These are phyloP conservation scores for Fringilla coelebs DNA, from an alignment of 2,797 vertebrate genomes.

Conservation along the genomic window DNA sequence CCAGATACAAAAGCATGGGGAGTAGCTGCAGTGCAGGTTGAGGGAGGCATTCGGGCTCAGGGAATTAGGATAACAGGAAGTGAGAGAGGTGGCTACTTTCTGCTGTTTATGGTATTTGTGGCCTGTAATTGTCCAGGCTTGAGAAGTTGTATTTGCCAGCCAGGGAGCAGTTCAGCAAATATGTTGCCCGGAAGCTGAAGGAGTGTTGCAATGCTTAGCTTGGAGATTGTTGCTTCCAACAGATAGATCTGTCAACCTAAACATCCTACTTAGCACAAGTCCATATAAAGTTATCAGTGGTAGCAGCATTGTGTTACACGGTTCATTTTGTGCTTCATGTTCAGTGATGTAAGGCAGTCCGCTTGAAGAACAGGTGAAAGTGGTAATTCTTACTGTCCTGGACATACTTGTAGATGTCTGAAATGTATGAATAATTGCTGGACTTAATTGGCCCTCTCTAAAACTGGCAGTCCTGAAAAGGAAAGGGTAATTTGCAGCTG, in stretches of 20 bases:
- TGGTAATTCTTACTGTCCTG: background rate
- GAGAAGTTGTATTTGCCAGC: too few relatives aligned
- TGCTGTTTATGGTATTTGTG: background rate
- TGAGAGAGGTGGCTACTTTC: accelerated
- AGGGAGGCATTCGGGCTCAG: background rate
- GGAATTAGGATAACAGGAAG: accelerated
- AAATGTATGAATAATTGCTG: background rate
- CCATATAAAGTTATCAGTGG: background rate
- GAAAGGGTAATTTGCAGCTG: background rate
- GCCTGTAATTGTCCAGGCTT: too few relatives aligned
- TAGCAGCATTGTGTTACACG: background rate
- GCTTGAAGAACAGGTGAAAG: background rate
- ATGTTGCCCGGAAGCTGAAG: background rate
- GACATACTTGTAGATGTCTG: background rate
- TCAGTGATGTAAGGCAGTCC: background rate
- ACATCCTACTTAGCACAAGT: accelerated
- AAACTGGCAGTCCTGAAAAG: background rate
- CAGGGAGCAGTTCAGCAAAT: background rate
- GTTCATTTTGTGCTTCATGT: accelerated
- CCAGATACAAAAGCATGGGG: background rate
- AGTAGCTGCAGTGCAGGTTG: background rate
- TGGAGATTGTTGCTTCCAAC: background rate
- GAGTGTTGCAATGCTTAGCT: accelerated
- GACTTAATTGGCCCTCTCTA: background rate
- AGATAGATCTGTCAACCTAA: background rate